Base-by-base conservation (phyloP, 2,888 invertebrate genomes). In the Coecobrya sp. region DNA sequence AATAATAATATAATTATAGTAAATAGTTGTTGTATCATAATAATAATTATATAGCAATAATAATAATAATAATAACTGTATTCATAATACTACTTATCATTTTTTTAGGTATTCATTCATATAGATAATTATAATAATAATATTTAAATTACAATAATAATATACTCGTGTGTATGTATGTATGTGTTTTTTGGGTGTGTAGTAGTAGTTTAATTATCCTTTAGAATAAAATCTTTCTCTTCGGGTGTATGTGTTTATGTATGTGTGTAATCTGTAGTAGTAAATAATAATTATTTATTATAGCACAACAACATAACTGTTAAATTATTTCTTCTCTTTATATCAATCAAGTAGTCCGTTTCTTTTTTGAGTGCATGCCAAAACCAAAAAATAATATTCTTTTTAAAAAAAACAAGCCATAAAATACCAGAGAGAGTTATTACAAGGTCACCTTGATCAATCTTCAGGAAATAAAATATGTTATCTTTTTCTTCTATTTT, bases 131-230 rank as follows among this genome's bases (percentile, higher is more conserved):
- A 65, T 19, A 19, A 59, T n/a, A 65, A 65, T 65, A 22, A 59
- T 59, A 59, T 22, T 65, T 65, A 65, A 65, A 27, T 65, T 65
- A 65, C 65, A 65, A 70, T 70, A 70, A 70, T 70, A 70, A 70
- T 70, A 70, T 70, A 70, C 16, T 73, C 73, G 73, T 73, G 73
- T 70, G 70, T 73, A n/a, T 62, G 36, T 36, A 7, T 36, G 36
- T 36, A n/a, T n/a, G 10, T 55, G 16, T 55, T 55, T 8, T 55
- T 8, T 55, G 16, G 7, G n/a, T 55, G n/a, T 55, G 70, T 70
- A 70, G 36, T 70, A 70, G 11, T 36, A 70, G 11, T 42, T 42
- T 19, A 68, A 30, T 68, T 68, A 68, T 42, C 19, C 68, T 42
- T 27, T 65, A 65, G 11, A 73, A 73, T 73, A 73, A 73, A 73